Conservation (phyloP, 1,140 invertebrate species). For the Bombus affinis region DNA sequence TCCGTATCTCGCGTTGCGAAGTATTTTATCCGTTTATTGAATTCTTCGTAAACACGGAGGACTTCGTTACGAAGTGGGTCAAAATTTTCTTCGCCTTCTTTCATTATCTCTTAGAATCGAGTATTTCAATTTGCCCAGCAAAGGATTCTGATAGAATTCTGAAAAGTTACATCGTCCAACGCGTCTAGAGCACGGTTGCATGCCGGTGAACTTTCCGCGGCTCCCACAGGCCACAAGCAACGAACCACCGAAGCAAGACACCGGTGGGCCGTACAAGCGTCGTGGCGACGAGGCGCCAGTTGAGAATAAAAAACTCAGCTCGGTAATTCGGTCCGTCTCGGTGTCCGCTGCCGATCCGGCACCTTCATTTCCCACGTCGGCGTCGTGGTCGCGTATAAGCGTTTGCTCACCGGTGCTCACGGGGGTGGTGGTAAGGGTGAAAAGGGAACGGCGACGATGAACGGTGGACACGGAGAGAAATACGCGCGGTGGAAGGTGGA, state of each 20-base stretch:
- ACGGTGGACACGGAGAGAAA: slow-evolving; percentile 26
- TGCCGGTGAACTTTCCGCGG: no score
- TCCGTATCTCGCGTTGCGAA: neutral
- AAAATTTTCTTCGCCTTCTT: neutral
- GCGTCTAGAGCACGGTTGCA: neutral
- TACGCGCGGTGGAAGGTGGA: slow-evolving; percentile 16
- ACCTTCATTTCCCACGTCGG: slow-evolving; percentile 51
- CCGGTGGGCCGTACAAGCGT: neutral
- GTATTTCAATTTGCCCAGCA: no score
- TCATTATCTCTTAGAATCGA: neutral
- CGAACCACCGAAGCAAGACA: neutral
- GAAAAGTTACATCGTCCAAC: neutral
- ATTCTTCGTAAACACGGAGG: no score
- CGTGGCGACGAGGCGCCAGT: slow-evolving; percentile 22
- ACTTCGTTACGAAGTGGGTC: no score
- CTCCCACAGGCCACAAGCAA: no score
- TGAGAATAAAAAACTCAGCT: neutral
- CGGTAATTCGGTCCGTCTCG: slow-evolving; percentile 34
- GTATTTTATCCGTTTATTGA: neutral
- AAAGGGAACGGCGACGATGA: slow-evolving; percentile 24
- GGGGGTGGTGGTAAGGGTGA: neutral
- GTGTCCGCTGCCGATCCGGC: slow-evolving; percentile 39
- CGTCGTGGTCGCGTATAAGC: slow-evolving; percentile 17
- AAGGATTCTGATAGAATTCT: neutral
- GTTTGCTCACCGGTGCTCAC: neutral